Evolutionary conservation across 2,113 vertebrate genomes (phyloP), one percentile per base, ranked within the genome.

Genomic region (Notechis scutatus): DNA sequence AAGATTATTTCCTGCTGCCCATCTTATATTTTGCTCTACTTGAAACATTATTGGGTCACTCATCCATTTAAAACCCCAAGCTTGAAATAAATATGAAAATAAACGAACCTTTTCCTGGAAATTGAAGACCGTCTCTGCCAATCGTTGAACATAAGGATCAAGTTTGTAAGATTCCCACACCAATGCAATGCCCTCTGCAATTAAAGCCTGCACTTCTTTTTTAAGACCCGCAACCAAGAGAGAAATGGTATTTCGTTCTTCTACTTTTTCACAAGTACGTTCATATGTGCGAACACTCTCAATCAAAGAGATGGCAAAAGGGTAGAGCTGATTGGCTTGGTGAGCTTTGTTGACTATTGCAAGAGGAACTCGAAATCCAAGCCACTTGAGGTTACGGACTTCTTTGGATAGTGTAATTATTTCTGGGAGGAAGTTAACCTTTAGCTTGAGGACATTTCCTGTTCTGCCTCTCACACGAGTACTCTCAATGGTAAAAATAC

Each of bases 111-210:
- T 99, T 85, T 99, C 99, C 92, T 99, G 99, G 97, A 99, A 99
- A 96, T 99, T 99, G 98, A 99, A 99, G 95, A 99, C 99, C 0
- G 99, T 99, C 97, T 99, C 99, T 0, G 99, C 99, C 87, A 99
- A 96, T 52, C 99, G 98, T 95, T 99, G 99, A 11, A 99, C 99
- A 0, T 99, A 99, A 0, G 99, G 99, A 94, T 99, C 99, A 5
- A 99, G 98, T 91, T 99, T 99, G 97, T 99, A 99, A 0, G 99
- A 99, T 81, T 99, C 99, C 99, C 99, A 99, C 54, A 99, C 98
- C 0, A 99, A 96, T 0, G 98, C 98, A n/a, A 99, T 99, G 92
- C 99, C 99, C 96, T 99, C 99, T 1, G 98, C 99, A n/a, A 99
- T 94, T 85, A 99, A 97, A 59, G 97, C 99, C 96, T 99, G 99